A percentile compares a stretch with the other conserved stretches of the same genome.
These are phyloP conservation scores for Muntiacus muntjak DNA, from an alignment of 2,113 vertebrate species.

Conservation along the genomic window DNA sequence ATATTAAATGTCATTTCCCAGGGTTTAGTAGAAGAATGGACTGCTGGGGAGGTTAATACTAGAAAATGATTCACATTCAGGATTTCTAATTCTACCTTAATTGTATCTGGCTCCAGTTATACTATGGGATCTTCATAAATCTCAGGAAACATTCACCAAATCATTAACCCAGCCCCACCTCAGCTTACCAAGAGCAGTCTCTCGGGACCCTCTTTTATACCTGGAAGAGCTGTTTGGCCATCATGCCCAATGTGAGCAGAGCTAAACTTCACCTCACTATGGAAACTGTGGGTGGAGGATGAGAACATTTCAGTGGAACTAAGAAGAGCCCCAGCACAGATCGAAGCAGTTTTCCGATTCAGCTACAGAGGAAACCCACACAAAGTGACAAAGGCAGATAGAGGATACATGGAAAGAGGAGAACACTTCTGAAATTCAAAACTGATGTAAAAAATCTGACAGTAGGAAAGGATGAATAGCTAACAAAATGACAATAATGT, in stretches of 20 bases:
- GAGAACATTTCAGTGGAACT: not conserved
- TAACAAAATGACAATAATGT: not conserved
- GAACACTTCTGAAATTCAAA: not conserved
- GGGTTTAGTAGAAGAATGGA: not conserved
- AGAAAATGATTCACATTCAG: not conserved
- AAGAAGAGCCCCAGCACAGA: not conserved
- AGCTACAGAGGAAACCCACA: not conserved
- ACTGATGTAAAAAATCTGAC: not conserved
- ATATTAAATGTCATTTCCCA: not conserved
- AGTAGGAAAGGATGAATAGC: not conserved
- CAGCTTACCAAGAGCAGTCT: not conserved
- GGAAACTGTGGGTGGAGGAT: not conserved
- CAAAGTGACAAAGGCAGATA: not conserved
- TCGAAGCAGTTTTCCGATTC: not conserved
- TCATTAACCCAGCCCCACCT: not conserved
- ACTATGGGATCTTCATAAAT: not conserved
- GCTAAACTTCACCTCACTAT: not conserved
- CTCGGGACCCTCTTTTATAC: not conserved
- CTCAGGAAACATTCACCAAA: not conserved
- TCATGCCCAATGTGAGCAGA: not conserved
- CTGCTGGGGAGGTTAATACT: not conserved
- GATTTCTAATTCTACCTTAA: not conserved
- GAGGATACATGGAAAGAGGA: not conserved
- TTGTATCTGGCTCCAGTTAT: not conserved
- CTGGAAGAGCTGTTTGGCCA: not conserved